Evolutionary conservation across 2,113 vertebrate genomes (phyloP), one percentile per base, ranked within the genome.

Genomic region (Ammodytes dubius): DNA sequence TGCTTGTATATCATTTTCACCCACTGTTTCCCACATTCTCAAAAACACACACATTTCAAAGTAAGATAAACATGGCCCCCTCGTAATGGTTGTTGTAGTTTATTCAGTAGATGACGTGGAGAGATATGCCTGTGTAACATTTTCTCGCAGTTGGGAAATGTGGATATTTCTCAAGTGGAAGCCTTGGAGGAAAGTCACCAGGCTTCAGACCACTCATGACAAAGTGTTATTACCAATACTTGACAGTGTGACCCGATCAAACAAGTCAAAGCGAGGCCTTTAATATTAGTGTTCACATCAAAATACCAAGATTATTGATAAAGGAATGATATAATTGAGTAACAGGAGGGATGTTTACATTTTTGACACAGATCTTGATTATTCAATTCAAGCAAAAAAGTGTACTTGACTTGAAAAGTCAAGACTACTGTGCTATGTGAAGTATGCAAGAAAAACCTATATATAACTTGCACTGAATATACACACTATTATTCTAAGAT

Each of bases 51-150:
- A 64, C 67, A 61, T 4, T 6, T 64, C 52, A 76, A 56, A 78
- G 54, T 71, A 82, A 86, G 59, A 83, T 90, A 92, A 92, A 92
- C 88, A 91, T 6, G 5, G 46, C 40, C 49, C 17, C 40, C 35
- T 50, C 1, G 0, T 15, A 45, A 37, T 70, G 56, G 65, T 80
- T 86, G 42, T 76, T 72, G 14, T 43, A 63, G 57, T 82, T 70
- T 42, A 27, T 74, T 66, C 1, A 0, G 40, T 11, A 43, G 58
- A 83, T 93, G 88, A 91, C 85, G 87, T 58, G 82, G 75, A 66
- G 13, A 59, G 52, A 69, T 11, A 4, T 59, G 69, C 71, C 69
- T 47, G 10, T 63, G 52, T 78, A 7, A 40, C 53, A 49, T 75
- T 46, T 67, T 73, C 59, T 35, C 70, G 77, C 42, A 11, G 42